A percentile compares a stretch with the other conserved stretches of the same genome.
These are phyloP conservation scores for Struthidea cinerea DNA, from an alignment of 2,113 vertebrate genomes.

Conservation along the genomic window DNA sequence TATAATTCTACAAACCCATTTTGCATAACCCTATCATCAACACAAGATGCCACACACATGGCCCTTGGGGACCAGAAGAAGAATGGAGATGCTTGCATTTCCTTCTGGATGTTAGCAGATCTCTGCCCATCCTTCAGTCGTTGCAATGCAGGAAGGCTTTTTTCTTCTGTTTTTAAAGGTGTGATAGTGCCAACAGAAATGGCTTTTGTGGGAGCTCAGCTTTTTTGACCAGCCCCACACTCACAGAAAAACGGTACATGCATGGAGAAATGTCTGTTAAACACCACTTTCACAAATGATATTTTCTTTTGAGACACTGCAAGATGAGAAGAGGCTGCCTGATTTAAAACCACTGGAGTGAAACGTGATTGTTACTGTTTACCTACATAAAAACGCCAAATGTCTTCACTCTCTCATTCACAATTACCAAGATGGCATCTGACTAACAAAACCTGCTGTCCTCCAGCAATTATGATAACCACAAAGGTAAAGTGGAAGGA, in stretches of 20 bases:
- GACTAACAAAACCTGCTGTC: not conserved
- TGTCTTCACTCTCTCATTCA: not conserved
- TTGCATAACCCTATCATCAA: not conserved
- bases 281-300: not conserved
- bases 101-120: not conserved
- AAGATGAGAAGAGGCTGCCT: not conserved
- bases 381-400: not conserved
- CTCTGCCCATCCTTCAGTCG: not conserved
- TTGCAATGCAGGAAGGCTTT: not conserved
- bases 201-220: not conserved
- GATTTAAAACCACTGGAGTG: not conserved
- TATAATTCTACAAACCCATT: not conserved
- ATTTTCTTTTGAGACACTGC: not conserved
- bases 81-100: not conserved
- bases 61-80: not conserved
- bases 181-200: not conserved
- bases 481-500: not conserved
- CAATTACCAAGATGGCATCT: not conserved
- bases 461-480: not conserved
- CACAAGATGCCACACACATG: not conserved
- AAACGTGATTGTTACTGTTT: not conserved
- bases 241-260: not conserved
- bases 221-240: not conserved
- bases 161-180: not conserved
- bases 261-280: not conserved